phyloP scores from a whole-genome alignment of 2,888 invertebrate species.

The Diplazon laetatorius region DNA sequence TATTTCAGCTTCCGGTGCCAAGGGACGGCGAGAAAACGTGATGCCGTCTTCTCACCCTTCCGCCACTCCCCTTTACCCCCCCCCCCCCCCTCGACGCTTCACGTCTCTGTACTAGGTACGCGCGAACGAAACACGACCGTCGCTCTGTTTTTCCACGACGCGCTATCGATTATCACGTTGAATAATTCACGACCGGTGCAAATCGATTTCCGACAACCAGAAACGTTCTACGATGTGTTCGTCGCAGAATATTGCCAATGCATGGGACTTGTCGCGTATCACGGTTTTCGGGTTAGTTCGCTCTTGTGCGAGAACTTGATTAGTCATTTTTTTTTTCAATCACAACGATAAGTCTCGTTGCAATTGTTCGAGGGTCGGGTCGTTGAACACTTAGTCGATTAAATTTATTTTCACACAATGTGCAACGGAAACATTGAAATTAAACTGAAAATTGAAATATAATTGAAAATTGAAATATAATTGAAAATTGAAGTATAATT shows the following conservation, averaged over 20 bases:
- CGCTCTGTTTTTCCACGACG: constrained; percentile 35
- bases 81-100: too few relatives aligned
- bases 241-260: constrained; percentile 34
- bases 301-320: background rate
- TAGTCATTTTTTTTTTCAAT: background rate
- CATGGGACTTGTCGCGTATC: background rate
- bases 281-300: constrained; percentile 24
- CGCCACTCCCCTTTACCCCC: too few relatives aligned
- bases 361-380: background rate
- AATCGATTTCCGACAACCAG: constrained; percentile 47
- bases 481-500: too few relatives aligned
- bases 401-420: too few relatives aligned
- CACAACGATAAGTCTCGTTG: too few relatives aligned
- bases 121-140: background rate
- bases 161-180: constrained; percentile 42
- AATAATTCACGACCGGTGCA: constrained; percentile 39
- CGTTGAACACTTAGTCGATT: background rate
- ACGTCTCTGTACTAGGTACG: too few relatives aligned
- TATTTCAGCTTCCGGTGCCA: constrained; percentile 19
- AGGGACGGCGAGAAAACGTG: constrained; percentile 4
- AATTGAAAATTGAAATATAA: too few relatives aligned
- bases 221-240: constrained; percentile 28
- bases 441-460: too few relatives aligned
- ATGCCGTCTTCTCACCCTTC: background rate
- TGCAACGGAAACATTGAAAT: too few relatives aligned